Evolutionary conservation across 1,140 invertebrate species (phyloP), one percentile per base, ranked within the genome.

Genomic region (Pteromalus puparum): DNA sequence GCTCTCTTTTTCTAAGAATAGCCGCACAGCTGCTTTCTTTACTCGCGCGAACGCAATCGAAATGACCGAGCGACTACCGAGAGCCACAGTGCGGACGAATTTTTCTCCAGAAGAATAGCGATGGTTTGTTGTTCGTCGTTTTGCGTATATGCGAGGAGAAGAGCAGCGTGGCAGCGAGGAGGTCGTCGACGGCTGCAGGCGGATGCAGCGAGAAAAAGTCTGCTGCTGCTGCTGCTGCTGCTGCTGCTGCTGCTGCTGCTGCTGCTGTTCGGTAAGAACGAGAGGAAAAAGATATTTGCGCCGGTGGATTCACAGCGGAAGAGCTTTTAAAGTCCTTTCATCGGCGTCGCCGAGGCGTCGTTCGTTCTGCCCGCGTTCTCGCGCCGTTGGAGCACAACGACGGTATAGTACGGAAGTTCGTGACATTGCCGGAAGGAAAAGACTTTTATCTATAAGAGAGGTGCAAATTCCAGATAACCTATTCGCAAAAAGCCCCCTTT

Each of bases 301-400:
- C 73, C 34, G 73, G 34, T 74, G 73, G 73, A 74, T 74, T 74
- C 38, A 74, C 73, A 30, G 73, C 30, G 67, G 67, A 70, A 70
- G 67, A 70, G 74, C 61, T 83, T 83, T 83, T 78, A 83, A 83
- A 83, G 67, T 72, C 26, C 65, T 83, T 77, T 78, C 76, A 76
- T 82, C 73, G 72, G 13, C 48, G 61, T 68, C 30, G 73, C 61
- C 61, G 61, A 82, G 61, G 61, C 81, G 30, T 76, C 75, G 53
- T 82, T 48, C 34, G 76, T 48, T 48, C 7, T 65, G 21, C 53
- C 18, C 18, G 53, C 53, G 18, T 15, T 18, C 53, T 38, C 28
- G 13, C 70, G 18, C 61, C 48, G 73, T 21, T 34, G 12, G 42
- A 73, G 53, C 24, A 26, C 67, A 70, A 46, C 46, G 46, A 48